A percentile compares a stretch with the other conserved stretches of the same genome.
These are phyloP conservation scores for Petroica traversi DNA, from an alignment of 2,113 vertebrate genomes.

Conservation along the genomic window DNA sequence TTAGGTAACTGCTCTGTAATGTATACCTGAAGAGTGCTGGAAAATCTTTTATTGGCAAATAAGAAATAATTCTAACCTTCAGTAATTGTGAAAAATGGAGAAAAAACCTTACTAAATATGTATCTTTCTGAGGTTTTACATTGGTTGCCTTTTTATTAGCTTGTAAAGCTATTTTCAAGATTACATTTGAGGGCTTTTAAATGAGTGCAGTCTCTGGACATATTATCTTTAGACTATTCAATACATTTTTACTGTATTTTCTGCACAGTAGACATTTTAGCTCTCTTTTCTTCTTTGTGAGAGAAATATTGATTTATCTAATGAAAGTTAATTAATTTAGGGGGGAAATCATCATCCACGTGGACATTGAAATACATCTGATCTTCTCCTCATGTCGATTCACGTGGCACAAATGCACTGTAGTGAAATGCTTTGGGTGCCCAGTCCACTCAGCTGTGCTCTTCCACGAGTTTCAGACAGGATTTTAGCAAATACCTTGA, in stretches of 20 bases:
- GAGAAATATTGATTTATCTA: slow-evolving; percentile 1
- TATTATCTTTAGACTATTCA: not conserved
- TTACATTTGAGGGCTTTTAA: slow-evolving; percentile 5
- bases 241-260: not conserved
- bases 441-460: not conserved
- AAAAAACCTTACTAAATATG: not conserved
- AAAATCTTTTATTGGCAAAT: not conserved
- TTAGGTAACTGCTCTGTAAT: not conserved
- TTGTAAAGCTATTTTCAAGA: slow-evolving; percentile 5
- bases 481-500: not conserved
- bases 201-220: not conserved
- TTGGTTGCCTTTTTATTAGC: not conserved
- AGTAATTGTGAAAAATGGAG: not conserved
- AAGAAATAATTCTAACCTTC: not conserved
- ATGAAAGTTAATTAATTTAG: not conserved
- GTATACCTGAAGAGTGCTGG: not conserved
- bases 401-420: not conserved
- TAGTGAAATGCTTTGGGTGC: not conserved
- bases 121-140: not conserved
- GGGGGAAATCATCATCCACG: not conserved
- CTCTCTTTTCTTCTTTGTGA: not conserved
- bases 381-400: not conserved
- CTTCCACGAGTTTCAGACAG: not conserved
- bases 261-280: not conserved
- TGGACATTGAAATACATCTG: not conserved